Evolutionary conservation across 2,797 vertebrate species (phyloP), one percentile per base, ranked within the genome.

Genomic region (Myiotriccus ornatus): DNA sequence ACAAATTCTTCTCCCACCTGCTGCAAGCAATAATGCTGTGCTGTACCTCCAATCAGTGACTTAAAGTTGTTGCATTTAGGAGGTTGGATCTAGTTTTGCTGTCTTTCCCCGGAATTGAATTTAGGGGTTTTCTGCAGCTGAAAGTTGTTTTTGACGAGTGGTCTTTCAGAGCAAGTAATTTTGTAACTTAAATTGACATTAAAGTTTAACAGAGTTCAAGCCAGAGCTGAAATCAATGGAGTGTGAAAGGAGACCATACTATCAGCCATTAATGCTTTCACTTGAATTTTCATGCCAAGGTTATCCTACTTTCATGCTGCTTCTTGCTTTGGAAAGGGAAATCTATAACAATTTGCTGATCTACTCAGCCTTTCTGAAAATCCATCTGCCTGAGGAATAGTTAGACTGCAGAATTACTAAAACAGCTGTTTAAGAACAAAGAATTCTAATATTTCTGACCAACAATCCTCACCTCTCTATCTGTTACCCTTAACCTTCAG

Each of bases 151-250:
- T 67, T 68, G 34, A 75, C 16, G 22, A 70, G 47, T 3, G 3
- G 4, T 34, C 50, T 76, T 52, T 84, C 44, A 57, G 59, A 82
- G 35, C 12, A 69, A 87, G 74, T 84, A 5, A 89, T 64, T 87
- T 60, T 47, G 37, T 91, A 93, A 87, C 56, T 91, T 46, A 46
- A 5, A 9, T 7, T 52, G 53, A 60, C 22, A 22, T 93, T 90
- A 81, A 92, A 81, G 65, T 92, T 94, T 88, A 94, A 92, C 85
- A 60, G 86, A 89, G 65, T 76, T 92, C 55, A 90, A 90, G 62
- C 17, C 27, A 41, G 46, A 86, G 30, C 57, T 44, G n/a, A 73
- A 90, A 65, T 76, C 59, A 81, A 52, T 47, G 43, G 37, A 52
- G 74, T 27, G 28, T 43, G 32, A 55, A 90, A 71, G 67, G 46